Evolutionary conservation across 2,888 invertebrate species (phyloP).

Genomic region (Dorcus hopei): DNA sequence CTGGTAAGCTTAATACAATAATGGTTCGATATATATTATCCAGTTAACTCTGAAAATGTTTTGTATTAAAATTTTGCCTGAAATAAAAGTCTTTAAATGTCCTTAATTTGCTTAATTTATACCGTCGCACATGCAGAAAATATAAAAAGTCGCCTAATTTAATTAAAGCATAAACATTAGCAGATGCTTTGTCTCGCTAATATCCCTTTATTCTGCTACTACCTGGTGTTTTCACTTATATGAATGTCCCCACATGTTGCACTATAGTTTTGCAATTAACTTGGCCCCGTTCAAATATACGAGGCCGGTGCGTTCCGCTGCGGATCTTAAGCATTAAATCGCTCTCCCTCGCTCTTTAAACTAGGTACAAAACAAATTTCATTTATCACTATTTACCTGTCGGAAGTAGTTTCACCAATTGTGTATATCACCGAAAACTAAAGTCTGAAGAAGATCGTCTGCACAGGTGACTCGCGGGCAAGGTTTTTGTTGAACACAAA

Average conservation of each 20-base stretch:
- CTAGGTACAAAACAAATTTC: too few relatives aligned
- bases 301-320: constrained; percentile 17
- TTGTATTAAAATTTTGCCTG: background rate
- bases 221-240: constrained; percentile 22
- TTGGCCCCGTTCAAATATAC: constrained; percentile 34
- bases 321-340: too few relatives aligned
- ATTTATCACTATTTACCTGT: too few relatives aligned
- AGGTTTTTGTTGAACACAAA: constrained; percentile 2
- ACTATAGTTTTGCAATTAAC: constrained; percentile 52
- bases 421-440: background rate
- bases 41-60: too few relatives aligned
- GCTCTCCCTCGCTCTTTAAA: too few relatives aligned
- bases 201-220: constrained; percentile 24
- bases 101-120: constrained; percentile 20
- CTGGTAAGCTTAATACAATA: too few relatives aligned
- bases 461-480: background rate
- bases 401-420: background rate
- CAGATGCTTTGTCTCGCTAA: constrained; percentile 34
- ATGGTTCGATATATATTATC: too few relatives aligned
- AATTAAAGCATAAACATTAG: constrained; percentile 45
- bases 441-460: background rate
- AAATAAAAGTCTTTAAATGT: constrained; percentile 17
- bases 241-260: constrained; percentile 49
- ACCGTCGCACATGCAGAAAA: constrained; percentile 28
- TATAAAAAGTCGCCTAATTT: constrained; percentile 43